Evolutionary conservation across 2,797 vertebrate species (phyloP), one percentile per base, ranked within the genome.

Genomic region (Falco novaeseelandiae): DNA sequence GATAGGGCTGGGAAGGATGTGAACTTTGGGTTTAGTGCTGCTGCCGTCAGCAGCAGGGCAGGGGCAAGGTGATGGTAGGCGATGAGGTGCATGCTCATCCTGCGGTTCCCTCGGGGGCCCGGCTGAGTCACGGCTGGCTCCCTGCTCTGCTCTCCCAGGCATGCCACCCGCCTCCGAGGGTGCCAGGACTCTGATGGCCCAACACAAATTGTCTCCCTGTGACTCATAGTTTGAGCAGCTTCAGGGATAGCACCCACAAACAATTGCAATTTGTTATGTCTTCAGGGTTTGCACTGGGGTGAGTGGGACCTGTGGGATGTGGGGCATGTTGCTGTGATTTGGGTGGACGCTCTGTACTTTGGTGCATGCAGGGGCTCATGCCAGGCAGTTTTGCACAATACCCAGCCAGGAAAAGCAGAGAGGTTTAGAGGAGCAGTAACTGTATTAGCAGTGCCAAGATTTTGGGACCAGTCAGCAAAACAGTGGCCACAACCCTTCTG

Each of bases 41-140:
- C 62, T 83, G 51, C 54, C 0, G 0, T 54, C 77, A 67, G 11
- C 1, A 2, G 15, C 2, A 4, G 18, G 46, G 36, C 25, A 1
- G 7, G 27, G 21, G 18, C 6, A 15, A 58, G 32, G 25, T 4
- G 4, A 14, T 44, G 46, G 44, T 14, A 52, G 76, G 26, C 2
- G 5, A 12, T 20, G 38, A 77, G 46, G 8, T 61, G 21, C 1
- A 5, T 29, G 80, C 25, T 85, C 82, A 83, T 80, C 34, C 87
- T 79, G 26, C 36, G 4, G 0, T 42, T 81, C 62, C 69, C 51
- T 87, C 3, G 0, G 52, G 70, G 42, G 22, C 62, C 36, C 8
- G 2, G 40, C 61, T 88, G 88, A 93, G 76, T 81, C 85, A 78
- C 6, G 0, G 66, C 73, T 61, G 48, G 19, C 65, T 81, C 10